Percentiles rank a stretch among this genome's conserved stretches.
Evolutionary conservation across 2,797 vertebrate species (phyloP).

Genomic region (Discoglossus pictus): DNA sequence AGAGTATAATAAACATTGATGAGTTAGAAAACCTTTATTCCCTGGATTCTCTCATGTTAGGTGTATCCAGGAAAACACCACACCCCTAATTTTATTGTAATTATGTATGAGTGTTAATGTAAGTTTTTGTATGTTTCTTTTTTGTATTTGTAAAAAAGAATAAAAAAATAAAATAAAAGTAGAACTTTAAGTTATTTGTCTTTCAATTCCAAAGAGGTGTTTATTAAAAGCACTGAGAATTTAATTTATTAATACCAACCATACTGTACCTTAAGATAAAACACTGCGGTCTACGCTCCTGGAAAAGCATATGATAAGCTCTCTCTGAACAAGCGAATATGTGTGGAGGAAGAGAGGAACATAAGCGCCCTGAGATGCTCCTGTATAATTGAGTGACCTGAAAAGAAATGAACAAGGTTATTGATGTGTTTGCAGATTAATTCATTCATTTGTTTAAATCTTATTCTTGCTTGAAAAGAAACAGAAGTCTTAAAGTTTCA

Average conservation of each 20-base stretch:
- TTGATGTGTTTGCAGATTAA: not conserved
- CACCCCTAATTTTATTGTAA: too few relatives aligned
- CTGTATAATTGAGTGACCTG: constrained; percentile 94
- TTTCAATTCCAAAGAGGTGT: constrained; percentile 2
- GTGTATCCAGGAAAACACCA: too few relatives aligned
- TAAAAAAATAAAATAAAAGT: too few relatives aligned
- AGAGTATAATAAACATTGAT: too few relatives aligned
- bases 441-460: constrained; percentile 46
- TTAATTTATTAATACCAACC: constrained; percentile 30
- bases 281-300: constrained; percentile 84
- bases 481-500: too few relatives aligned
- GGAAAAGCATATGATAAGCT: constrained; percentile 90
- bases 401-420: constrained; percentile 30
- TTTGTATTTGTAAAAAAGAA: too few relatives aligned
- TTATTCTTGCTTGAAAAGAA: too few relatives aligned
- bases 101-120: too few relatives aligned
- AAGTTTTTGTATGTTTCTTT: too few relatives aligned
- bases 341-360: constrained; percentile 89
- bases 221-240: constrained; percentile 10
- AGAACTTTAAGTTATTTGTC: too few relatives aligned
- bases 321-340: constrained; percentile 92
- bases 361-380: constrained; percentile 80
- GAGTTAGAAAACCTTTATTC: too few relatives aligned
- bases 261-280: constrained; percentile 88
- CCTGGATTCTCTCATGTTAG: too few relatives aligned